Conservation (phyloP, 1,140 invertebrate species). For the Himalopsyche phryganea region DNA sequence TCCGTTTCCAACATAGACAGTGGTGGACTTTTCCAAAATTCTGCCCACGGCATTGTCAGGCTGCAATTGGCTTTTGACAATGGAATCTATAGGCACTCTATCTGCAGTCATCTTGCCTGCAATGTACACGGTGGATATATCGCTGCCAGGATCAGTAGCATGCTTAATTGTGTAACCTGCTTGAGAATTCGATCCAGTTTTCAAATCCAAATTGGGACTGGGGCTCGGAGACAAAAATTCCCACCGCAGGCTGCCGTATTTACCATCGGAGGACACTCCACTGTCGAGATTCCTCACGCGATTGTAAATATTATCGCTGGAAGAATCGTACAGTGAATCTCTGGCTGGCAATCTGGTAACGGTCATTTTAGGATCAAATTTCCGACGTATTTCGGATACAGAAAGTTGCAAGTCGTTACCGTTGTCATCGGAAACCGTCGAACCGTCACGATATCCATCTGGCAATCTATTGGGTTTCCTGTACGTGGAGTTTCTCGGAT, state of each 20-base stretch:
- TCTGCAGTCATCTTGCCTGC: conserved; percentile 23
- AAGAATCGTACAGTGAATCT: conserved; percentile 38
- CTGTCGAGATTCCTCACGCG: conserved; percentile 44
- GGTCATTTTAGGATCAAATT: conserved; percentile 52
- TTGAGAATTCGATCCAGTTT: conserved; percentile 38
- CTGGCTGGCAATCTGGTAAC: conserved; percentile 48
- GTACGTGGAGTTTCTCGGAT: conserved; percentile 35
- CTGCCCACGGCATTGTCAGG: conserved; percentile 51
- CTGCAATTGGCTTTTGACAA: conserved; percentile 42
- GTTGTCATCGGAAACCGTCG: conserved; percentile 48
- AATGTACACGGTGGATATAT: conserved; percentile 37
- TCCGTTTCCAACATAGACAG: conserved; percentile 48
- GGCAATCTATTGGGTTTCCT: conserved; percentile 36
- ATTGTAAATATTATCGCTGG: conserved; percentile 45
- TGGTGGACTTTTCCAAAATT: conserved; percentile 51
- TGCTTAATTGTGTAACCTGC: conserved; percentile 41
- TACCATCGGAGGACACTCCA: conserved; percentile 34
- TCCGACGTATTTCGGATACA: conserved; percentile 54
- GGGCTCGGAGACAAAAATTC: conserved; percentile 42
- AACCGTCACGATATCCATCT: conserved; percentile 22
- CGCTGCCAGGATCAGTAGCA: conserved; percentile 43
- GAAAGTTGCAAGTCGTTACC: conserved; percentile 53
- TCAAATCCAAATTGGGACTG: conserved; percentile 45
- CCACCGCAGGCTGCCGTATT: conserved; percentile 38
- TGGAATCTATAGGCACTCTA: conserved; percentile 17